Evolutionary conservation across 53 echinoderm and acorn worm species (phyloP), one percentile per base, ranked within the genome.

Genomic region (Holothuria leucospilota): DNA sequence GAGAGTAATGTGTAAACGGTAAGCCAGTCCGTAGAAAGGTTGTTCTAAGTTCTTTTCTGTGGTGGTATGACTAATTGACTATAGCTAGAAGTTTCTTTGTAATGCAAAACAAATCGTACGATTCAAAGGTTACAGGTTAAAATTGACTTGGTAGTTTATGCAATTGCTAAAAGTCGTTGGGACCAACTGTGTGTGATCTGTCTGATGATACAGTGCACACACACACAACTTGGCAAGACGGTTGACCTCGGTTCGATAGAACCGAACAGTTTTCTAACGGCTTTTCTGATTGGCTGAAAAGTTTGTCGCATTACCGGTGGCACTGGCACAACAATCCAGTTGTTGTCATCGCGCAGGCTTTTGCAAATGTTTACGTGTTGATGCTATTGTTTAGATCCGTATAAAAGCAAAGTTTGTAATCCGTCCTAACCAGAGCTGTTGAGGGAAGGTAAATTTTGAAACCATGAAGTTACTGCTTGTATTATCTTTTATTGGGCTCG

Each of bases 391-490:
- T 75, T 53, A 49, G 24, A 20, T 51, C 23, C 49, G 75, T 75
- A 75, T 75, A 75, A 49, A 75, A 75, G 52, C 49, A 75, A 75
- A 51, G 49, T 52, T 49, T 18, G 52, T 13, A 49, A 20, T 16
- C 51, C 21, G n/a, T 5, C 13, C 18, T 2, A 13, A 75, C 4
- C 75, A 75, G 46, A 75, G 75, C 49, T 49, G 75, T 51, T 21
- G 56, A n/a, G 49, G 75, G 75, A 49, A 75, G 51, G 75, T 51
- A 75, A 30, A 75, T 28, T 25, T 52, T 53, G 53, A 52, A 75
- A 75, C 20, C 62, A 85, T 85, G 86, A 85, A 85, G 61, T 59
- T 59, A 5, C 62, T 85, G 6, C 52, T 85, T 21, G 71, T 85
- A 27, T 58, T 85, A 11, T 59, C 61, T 11, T 30, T 85, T 29